These are phyloP conservation scores for Alcedo atthis DNA, from an alignment of 2,797 vertebrate genomes.

Conservation along the genomic window DNA sequence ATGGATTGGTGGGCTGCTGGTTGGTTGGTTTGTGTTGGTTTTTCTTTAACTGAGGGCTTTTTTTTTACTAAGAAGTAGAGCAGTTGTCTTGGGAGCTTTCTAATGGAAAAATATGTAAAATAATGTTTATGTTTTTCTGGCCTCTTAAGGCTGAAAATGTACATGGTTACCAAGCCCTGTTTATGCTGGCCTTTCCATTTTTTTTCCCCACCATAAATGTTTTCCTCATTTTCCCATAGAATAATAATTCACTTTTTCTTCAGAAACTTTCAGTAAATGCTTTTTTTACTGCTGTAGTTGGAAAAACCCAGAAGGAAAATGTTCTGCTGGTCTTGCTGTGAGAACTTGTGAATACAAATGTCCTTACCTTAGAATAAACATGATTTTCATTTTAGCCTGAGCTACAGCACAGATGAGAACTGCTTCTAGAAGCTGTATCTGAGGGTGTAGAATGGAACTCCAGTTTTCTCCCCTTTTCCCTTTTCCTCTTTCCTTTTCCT, in stretches of 20 bases:
- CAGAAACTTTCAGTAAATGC: not conserved
- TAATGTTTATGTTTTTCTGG: not conserved
- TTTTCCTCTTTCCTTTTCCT: too few relatives aligned
- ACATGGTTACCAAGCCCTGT: not conserved
- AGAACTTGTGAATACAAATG: not conserved
- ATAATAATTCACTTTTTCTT: not conserved
- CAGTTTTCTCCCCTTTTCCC: too few relatives aligned
- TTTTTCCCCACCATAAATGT: not conserved
- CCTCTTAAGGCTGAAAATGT: not conserved
- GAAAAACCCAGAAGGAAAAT: not conserved
- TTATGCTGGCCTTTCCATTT: not conserved
- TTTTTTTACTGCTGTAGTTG: not conserved
- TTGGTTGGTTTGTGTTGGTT: not conserved
- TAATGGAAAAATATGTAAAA: not conserved
- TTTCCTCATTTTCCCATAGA: not conserved
- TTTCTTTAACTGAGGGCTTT: not conserved
- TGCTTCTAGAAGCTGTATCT: not conserved
- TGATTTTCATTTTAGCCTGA: not conserved
- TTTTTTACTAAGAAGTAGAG: not conserved
- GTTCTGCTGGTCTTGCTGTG: not conserved
- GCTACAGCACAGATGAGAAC: not conserved
- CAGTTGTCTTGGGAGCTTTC: not conserved
- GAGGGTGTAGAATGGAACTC: rapidly evolving
- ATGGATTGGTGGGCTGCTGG: not conserved
- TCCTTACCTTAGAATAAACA: not conserved